Evolutionary conservation across 2,113 vertebrate species (phyloP).

Genomic region (Solenodon paradoxus): DNA sequence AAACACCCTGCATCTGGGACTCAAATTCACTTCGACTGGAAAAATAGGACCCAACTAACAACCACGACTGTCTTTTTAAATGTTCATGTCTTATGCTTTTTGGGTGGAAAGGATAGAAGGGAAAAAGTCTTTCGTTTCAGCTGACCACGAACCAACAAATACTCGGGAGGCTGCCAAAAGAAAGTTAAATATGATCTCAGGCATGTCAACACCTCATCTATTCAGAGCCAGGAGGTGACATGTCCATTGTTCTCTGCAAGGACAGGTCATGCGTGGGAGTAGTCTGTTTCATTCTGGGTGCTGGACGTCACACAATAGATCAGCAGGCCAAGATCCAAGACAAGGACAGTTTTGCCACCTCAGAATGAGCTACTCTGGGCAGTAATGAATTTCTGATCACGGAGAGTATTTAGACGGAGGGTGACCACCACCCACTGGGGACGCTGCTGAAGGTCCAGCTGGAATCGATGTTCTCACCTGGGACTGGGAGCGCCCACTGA

Average conservation of each 20-base stretch:
- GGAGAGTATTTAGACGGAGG: background rate
- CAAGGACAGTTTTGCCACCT: background rate
- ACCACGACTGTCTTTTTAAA: background rate
- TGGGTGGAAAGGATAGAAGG: background rate
- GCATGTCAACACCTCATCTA: background rate
- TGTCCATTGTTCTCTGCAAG: background rate
- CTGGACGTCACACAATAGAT: background rate
- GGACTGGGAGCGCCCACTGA: background rate
- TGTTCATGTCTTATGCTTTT: background rate
- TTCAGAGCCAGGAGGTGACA: background rate
- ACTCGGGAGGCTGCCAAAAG: background rate
- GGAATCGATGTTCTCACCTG: fast-evolving
- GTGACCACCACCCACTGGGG: background rate
- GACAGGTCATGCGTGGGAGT: background rate
- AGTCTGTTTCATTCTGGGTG: background rate
- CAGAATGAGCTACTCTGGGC: background rate
- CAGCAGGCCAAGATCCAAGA: background rate
- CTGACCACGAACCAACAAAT: background rate
- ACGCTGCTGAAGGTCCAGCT: background rate
- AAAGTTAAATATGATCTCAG: background rate
- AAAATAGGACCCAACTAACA: background rate
- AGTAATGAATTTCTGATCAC: background rate
- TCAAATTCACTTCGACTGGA: background rate
- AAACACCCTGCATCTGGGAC: background rate
- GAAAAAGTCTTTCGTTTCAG: background rate